A percentile compares a stretch with the other conserved stretches of the same genome.
phyloP scores from a whole-genome alignment of 1,140 invertebrate genomes.

The Carposina sasakii region DNA sequence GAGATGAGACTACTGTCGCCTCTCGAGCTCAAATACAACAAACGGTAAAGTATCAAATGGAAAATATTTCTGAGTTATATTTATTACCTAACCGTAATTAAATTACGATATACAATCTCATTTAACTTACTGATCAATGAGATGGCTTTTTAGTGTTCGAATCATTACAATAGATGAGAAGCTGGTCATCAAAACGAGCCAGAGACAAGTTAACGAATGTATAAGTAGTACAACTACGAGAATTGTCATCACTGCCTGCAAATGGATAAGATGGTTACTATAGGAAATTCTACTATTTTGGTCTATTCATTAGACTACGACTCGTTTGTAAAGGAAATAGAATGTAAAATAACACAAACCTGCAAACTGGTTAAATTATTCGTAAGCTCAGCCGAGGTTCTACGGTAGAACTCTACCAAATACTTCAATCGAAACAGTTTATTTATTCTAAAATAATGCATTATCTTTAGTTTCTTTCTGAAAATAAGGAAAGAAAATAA shows the following conservation, averaged over 20 bases:
- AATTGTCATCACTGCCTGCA: slow-evolving; percentile 49
- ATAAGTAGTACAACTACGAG: slow-evolving; percentile 43
- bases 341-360: too few relatives aligned
- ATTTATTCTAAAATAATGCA: slow-evolving; percentile 53
- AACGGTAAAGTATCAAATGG: too few relatives aligned
- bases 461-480: slow-evolving; percentile 30
- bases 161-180: slow-evolving; percentile 35
- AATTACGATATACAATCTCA: too few relatives aligned
- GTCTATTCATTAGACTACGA: too few relatives aligned
- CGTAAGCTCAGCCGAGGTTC: slow-evolving; percentile 51
- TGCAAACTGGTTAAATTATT: slow-evolving; percentile 59
- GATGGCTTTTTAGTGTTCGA: slow-evolving; percentile 46
- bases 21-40: too few relatives aligned
- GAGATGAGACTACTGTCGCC: too few relatives aligned
- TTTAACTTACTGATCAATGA: slow-evolving; percentile 53
- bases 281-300: too few relatives aligned
- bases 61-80: too few relatives aligned
- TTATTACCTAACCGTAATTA: too few relatives aligned
- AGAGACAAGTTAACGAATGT: slow-evolving; percentile 52
- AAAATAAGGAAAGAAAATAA: too few relatives aligned
- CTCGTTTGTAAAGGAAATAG: too few relatives aligned
- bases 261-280: too few relatives aligned
- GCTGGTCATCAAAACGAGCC: slow-evolving; percentile 42
- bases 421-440: slow-evolving; percentile 59
- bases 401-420: slow-evolving; percentile 56